Base-by-base conservation (phyloP, 2,888 invertebrate genomes). In the Leptinotarsa juncta region DNA sequence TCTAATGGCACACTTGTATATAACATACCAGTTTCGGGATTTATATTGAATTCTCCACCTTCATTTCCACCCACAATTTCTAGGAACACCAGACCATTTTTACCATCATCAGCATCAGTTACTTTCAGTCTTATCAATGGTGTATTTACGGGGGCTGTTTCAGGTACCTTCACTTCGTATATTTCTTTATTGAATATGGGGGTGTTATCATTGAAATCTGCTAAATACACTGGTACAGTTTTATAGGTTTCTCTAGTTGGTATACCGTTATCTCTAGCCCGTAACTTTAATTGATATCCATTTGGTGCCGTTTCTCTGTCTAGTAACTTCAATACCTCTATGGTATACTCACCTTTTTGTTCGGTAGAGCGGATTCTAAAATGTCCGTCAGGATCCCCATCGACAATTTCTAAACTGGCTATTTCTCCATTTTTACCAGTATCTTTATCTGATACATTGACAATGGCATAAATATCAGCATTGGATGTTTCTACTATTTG, bases 1-100 rank as follows among this genome's bases (percentile, higher is more conserved):
- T 98, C 97, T 32, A 98, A 89, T 53, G 89, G 87, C 50, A 93
- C 93, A 16, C 94, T 93, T 0, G 97, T 96, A 85, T 95, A 96
- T 1, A 98, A 88, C 90, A 97, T 95, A 2, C 98, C 98, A 0
- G 96, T 95, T 80, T 94, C 94, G 0, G 95, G 92, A 87, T 97
- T 96, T 14, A 98, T 93, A 79, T 91, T 90, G 87, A 98, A 98
- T 85, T 96, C 95, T 0, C 94, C 94, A 7, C 95, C 95, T 85
- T 96, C 95, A 87, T 97, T 97, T 4, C 97, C 97, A 3, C 96
- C 96, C 3, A 96, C 96, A 71, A 98, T 96, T 88, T 95, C 94
- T 77, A 98, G 92, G 83, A 93, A 93, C 0, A 97, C 95, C 83
- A 94, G 91, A 7, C 96, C 95, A 86, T 96, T 96, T 71, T 81